A percentile compares a stretch with the other conserved stretches of the same genome.
These are phyloP conservation scores for Pao palembangensis DNA, from an alignment of 2,113 vertebrate species.

Conservation along the genomic window DNA sequence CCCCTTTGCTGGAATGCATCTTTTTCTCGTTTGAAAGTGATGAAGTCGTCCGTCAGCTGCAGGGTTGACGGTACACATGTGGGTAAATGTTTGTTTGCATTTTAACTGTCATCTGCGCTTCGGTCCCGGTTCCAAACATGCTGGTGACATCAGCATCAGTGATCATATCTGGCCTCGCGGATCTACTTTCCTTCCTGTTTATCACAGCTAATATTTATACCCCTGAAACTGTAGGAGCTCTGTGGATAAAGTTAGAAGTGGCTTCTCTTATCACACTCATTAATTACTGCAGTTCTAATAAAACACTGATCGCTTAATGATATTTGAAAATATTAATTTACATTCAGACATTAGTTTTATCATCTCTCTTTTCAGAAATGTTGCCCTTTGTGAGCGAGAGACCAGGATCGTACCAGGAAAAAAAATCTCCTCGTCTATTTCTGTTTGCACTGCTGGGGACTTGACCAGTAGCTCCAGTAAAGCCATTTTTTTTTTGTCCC, in stretches of 20 bases:
- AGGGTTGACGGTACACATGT: constrained; percentile 36
- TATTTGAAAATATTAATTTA: no score
- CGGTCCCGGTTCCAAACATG: constrained; percentile 5
- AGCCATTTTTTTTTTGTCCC: constrained; percentile 36
- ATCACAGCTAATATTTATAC: no score
- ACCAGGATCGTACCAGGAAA: no score
- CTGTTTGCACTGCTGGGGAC: constrained; percentile 5
- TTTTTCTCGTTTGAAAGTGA: constrained; percentile 35
- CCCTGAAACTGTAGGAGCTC: constrained; percentile 4
- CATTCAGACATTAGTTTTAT: no score
- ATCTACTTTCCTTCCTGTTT: no score
- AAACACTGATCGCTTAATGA: neutral
- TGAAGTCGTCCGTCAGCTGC: constrained; percentile 62
- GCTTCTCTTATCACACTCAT: neutral
- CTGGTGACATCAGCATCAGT: no score
- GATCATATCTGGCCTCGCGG: no score
- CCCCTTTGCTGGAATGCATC: constrained; percentile 34
- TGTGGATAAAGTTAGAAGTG: constrained; percentile 4
- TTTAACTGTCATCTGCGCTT: constrained; percentile 33
- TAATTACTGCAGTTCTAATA: neutral
- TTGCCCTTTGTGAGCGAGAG: no score
- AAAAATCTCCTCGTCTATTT: constrained; percentile 26
- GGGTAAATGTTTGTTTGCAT: constrained; percentile 40
- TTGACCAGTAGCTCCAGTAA: constrained; percentile 17
- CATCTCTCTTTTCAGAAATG: no score